Evolutionary conservation across 2,888 invertebrate genomes (phyloP).

Genomic region (Lasioglossum oenotherae): DNA sequence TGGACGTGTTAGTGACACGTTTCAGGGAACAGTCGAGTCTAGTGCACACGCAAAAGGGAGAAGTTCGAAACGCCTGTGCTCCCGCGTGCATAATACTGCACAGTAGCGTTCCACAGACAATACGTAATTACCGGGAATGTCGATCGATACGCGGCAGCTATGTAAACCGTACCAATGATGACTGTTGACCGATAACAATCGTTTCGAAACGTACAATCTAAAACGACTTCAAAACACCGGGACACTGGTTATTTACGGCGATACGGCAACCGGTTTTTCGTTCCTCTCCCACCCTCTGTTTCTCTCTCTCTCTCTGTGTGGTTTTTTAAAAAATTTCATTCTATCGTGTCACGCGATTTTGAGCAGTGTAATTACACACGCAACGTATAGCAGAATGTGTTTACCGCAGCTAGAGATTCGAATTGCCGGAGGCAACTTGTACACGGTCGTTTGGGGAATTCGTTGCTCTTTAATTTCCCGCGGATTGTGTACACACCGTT

Average conservation of each 20-base stretch:
- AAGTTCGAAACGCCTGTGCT: slow-evolving; percentile 24
- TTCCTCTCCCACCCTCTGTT: neutral
- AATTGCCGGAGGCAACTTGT: slow-evolving; percentile 26
- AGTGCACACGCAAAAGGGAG: slow-evolving; percentile 19
- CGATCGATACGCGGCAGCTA: slow-evolving; percentile 66
- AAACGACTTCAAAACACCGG: slow-evolving; percentile 62
- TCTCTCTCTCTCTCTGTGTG: neutral
- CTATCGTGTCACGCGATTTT: slow-evolving; percentile 52
- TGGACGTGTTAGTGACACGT: slow-evolving; percentile 46
- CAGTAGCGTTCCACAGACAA: slow-evolving; percentile 59
- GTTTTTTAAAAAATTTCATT: slow-evolving; percentile 10
- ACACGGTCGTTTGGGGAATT: slow-evolving; percentile 17
- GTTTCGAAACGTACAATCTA: slow-evolving; percentile 49
- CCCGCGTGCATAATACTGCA: slow-evolving; percentile 32
- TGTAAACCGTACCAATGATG: slow-evolving; percentile 67
- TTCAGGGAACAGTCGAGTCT: slow-evolving; percentile 33
- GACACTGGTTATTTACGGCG: slow-evolving; percentile 46
- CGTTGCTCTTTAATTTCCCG: slow-evolving; percentile 29
- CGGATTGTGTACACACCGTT: neutral
- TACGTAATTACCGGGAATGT: slow-evolving; percentile 70
- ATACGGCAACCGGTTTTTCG: slow-evolving; percentile 20
- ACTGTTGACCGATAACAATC: slow-evolving; percentile 71
- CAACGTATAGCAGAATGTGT: slow-evolving; percentile 44
- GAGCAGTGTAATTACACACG: slow-evolving; percentile 46
- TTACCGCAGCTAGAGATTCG: slow-evolving; percentile 22